Evolutionary conservation across 2,113 vertebrate species (phyloP).

Genomic region (Zootoca vivipara): DNA sequence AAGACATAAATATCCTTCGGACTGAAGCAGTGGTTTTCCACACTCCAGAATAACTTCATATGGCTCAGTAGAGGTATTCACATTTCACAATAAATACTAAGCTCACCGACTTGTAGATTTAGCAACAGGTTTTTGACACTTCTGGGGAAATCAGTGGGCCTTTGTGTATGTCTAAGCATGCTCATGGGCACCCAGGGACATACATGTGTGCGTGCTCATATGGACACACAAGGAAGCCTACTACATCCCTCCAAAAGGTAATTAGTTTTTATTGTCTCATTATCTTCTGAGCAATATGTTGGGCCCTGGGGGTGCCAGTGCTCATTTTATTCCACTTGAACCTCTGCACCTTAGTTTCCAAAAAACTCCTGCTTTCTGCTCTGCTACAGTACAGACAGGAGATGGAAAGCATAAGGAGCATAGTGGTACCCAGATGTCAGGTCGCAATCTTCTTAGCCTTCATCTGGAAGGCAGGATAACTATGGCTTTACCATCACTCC

Average conservation of each 20-base stretch:
- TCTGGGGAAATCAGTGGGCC: background rate
- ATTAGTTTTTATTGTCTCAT: background rate
- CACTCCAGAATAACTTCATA: background rate
- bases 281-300: background rate
- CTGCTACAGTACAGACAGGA: background rate
- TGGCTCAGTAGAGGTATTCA: background rate
- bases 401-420: background rate
- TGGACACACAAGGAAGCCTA: background rate
- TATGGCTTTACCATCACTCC: background rate
- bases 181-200: background rate
- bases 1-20: background rate
- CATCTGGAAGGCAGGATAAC: background rate
- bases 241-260: background rate
- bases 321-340: background rate
- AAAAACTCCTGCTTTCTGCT: background rate
- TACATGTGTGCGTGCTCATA: no score
- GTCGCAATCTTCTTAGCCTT: background rate
- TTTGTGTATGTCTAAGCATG: background rate
- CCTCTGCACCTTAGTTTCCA: background rate
- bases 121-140: background rate
- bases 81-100: conserved; percentile 17
- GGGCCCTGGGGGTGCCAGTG: background rate
- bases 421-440: background rate
- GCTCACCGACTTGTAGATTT: background rate
- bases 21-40: conserved; percentile 5